These are phyloP conservation scores for Dipodomys stephensi DNA, from an alignment of 2,113 vertebrate genomes.

Conservation along the genomic window DNA sequence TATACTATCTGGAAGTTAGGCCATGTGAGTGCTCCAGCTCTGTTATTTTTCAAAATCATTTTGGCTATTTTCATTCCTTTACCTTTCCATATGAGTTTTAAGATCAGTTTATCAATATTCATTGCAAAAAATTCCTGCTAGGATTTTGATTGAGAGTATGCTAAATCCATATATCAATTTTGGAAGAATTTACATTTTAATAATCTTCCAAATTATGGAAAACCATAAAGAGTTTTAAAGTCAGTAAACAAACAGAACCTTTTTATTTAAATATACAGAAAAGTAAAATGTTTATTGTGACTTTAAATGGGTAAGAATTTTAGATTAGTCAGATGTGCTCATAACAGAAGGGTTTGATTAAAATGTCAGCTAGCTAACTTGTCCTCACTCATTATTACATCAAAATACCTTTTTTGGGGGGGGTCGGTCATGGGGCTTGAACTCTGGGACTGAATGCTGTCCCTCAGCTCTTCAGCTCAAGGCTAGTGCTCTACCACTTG, in stretches of 20 bases:
- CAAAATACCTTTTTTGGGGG: neutral
- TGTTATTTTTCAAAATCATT: no score
- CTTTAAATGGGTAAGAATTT: conserved; percentile 3
- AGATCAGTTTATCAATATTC: neutral
- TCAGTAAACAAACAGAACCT: neutral
- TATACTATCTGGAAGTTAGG: neutral
- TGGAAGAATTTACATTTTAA: neutral
- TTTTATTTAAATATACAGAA: neutral
- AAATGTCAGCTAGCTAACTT: neutral
- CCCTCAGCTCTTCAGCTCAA: no score
- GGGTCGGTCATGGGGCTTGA: no score
- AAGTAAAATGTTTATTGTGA: neutral
- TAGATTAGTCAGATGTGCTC: neutral
- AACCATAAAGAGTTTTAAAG: conserved; percentile 18
- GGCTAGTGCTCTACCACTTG: no score
- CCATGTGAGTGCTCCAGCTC: neutral
- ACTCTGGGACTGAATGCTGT: no score
- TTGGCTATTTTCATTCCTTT: no score
- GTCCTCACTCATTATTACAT: conserved; percentile 2
- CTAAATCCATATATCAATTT: neutral
- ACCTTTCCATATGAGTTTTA: neutral
- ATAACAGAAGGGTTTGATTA: conserved; percentile 29
- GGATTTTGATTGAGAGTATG: neutral
- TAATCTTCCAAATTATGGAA: neutral
- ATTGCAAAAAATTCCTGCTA: neutral